phyloP scores from a whole-genome alignment of 2,113 vertebrate species.

The Ceyx melanurus region DNA sequence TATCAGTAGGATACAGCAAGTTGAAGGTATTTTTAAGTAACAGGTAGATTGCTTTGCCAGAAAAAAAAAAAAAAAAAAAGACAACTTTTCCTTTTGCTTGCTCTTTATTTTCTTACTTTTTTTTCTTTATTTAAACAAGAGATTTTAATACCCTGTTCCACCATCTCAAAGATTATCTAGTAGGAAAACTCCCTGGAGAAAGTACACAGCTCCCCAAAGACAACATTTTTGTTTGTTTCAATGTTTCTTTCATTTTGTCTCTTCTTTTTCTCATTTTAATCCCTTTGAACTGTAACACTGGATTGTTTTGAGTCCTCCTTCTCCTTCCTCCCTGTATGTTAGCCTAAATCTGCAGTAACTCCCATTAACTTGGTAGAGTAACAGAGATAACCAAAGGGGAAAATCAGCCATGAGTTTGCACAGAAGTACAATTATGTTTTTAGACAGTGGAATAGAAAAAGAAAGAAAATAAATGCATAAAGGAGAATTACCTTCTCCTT shows the following conservation, averaged over 20 bases:
- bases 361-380: background rate
- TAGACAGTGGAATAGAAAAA: background rate
- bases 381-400: background rate
- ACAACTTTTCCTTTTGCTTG: background rate
- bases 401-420: background rate
- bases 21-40: background rate
- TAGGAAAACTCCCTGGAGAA: conserved; percentile 39
- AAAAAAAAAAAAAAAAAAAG: conserved; percentile 10
- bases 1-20: background rate
- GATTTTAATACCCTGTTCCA: conserved; percentile 42
- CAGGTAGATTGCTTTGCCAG: background rate
- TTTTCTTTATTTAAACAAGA: background rate
- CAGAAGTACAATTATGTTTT: background rate
- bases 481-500: background rate
- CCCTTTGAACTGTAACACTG: background rate
- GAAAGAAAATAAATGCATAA: background rate
- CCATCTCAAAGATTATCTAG: conserved; percentile 42
- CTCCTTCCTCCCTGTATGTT: background rate
- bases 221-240: background rate
- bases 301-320: background rate
- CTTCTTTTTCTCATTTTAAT: background rate
- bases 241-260: background rate
- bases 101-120: conserved; percentile 32
- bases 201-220: conserved; percentile 8
- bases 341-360: background rate